Base-by-base conservation (phyloP, 2,797 vertebrate genomes). In the Epinephelus coioides region DNA sequence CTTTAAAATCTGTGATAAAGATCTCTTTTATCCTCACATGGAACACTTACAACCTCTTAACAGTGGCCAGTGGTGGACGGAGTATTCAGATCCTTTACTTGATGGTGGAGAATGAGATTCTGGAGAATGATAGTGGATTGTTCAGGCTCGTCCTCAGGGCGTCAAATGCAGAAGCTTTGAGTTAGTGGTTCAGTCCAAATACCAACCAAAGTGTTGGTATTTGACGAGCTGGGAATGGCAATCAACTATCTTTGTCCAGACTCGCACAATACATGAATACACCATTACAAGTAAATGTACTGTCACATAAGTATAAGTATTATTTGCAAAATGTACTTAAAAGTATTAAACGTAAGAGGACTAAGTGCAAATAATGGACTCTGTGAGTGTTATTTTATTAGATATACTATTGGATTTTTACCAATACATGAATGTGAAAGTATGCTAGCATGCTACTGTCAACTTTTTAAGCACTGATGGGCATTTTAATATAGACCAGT, bases 11-110 rank as follows among this genome's bases (percentile, higher is more conserved):
- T 53, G 64, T 11, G 5, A 34, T 34, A 7, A 34, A 34, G 13
- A 69, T 56, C 13, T 69, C 0, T 6, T 23, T 40, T 27, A 73
- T 21, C 3, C 23, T 59, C 23, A 34, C 34, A 34, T 34, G 34
- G 34, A 34, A 34, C 34, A 34, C 34, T 34, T 34, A 34, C 7
- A 34, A 34, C 34, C 34, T 34, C 34, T 8, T 27, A 6, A 2
- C 6, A 2, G 10, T 4, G 34, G 21, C 46, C 44, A 54, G 7
- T 0, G 17, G 0, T 19, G 47, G n/a, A 50, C 2, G 15, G 55
- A 46, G 46, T 61, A 21, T 63, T 34, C 5, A 25, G 30, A 60
- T 46, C 0, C 0, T 43, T 30, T 23, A 44, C 15, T 44, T 7
- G 21, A 50, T 2, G 40, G 40, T 43, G 40, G 40, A 43, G 40